Percentiles rank a stretch among this genome's conserved stretches.
These are phyloP conservation scores for Eleginops maclovinus DNA, from an alignment of 2,113 vertebrate genomes.

Conservation along the genomic window DNA sequence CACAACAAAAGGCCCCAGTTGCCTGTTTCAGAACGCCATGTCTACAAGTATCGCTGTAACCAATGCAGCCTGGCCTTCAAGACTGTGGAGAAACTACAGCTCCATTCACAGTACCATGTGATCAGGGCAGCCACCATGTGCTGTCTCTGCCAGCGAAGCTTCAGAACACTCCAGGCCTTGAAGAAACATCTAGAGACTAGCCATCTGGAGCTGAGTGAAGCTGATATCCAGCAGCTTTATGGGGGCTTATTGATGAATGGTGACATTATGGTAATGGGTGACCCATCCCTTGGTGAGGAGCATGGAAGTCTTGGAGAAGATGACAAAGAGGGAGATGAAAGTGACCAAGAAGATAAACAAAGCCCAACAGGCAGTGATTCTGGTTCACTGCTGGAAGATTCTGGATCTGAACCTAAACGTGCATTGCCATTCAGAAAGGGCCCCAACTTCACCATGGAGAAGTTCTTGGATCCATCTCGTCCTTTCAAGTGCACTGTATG, in stretches of 20 bases:
- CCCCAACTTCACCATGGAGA: conserved; percentile 99
- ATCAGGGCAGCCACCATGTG: conserved; percentile 99
- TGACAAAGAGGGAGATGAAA: conserved; percentile 96
- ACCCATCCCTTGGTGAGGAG: conserved; percentile 92
- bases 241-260: conserved; percentile 95
- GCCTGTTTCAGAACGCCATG: conserved; percentile 96
- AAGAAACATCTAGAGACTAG: conserved; percentile 98
- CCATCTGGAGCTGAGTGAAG: conserved; percentile 96
- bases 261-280: conserved; percentile 94
- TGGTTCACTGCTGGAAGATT: conserved; percentile 95
- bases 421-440: conserved; percentile 97
- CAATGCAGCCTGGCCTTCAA: conserved; percentile 99
- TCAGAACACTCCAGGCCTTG: conserved; percentile 96
- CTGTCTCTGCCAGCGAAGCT: conserved; percentile 98
- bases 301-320: conserved; percentile 94
- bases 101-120: conserved; percentile 98
- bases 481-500: conserved; percentile 99
- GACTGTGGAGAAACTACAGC: conserved; percentile 96
- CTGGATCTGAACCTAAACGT: conserved; percentile 95
- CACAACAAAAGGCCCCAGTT: conserved; percentile 96
- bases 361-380: conserved; percentile 96
- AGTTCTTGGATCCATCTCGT: conserved; percentile 97
- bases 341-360: conserved; percentile 96
- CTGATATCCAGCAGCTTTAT: conserved; percentile 97
- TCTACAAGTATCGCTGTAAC: conserved; percentile 99